Base-by-base conservation (phyloP, 92 coral and sea anemone genomes). In the Actinostola sp. region DNA sequence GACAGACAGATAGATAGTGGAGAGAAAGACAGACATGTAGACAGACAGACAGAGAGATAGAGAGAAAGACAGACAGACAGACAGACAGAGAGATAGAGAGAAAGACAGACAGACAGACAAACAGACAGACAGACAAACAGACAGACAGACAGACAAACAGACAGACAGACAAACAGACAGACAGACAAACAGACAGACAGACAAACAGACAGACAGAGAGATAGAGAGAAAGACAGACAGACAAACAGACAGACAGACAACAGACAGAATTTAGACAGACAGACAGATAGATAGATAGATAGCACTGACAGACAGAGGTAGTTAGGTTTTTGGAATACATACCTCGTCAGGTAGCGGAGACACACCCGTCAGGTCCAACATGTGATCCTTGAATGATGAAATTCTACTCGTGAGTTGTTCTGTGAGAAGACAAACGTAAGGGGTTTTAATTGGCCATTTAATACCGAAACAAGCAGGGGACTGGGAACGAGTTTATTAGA, bases 261-360 rank as follows among this genome's bases (percentile, higher is more conserved):
- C 33, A 11, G 41, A 33, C 4, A 2, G 13, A 63, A 35, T 13
- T 34, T 17, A 23, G 54, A 9, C 54, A 28, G 50, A 9, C 54
- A 39, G 33, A 45, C 48, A 33, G 21, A 65, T 36, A 16, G 20
- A 20, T 14, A 38, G 48, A 41, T n/a, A 48, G 21, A 9, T 4
- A 13, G 54, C 3, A 17, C 54, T 17, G 19, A 9, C 12, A 48
- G 21, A 48, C 54, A 4, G n/a, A n/a, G n/a, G n/a, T n/a, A n/a
- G n/a, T n/a, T n/a, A n/a, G n/a, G n/a, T n/a, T n/a, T n/a, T n/a
- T n/a, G n/a, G n/a, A 48, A 48, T 48, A 1, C 36, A 27, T 24
- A 92, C 98, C 96, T 93, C 97, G 15, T 88, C 90, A 24, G 98
- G 96, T 53, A 93, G 53, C 3, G 98, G 98, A 0, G 97, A 91